Percentiles rank a stretch among this genome's conserved stretches.
phyloP scores from a whole-genome alignment of 2,797 vertebrate species.

The Notolabrus celidotus region DNA sequence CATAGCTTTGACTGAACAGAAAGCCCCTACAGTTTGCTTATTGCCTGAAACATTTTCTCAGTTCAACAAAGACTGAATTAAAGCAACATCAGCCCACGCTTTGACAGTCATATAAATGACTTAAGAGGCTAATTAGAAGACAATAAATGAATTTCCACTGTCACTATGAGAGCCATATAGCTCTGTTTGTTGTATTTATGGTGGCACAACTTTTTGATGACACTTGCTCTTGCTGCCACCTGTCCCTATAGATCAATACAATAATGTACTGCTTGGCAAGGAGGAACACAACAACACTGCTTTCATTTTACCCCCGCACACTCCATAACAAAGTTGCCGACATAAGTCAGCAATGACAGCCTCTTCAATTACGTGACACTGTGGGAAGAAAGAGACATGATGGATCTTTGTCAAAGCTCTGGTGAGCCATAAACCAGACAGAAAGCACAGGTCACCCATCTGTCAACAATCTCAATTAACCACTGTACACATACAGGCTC shows the following conservation, averaged over 20 bases:
- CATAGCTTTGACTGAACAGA: too few species aligned
- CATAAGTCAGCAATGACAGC: conserved; percentile 78
- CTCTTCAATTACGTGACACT: conserved; percentile 75
- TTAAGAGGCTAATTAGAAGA: conserved; percentile 64
- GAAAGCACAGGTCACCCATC: conserved; percentile 58
- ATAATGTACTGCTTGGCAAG: conserved; percentile 45
- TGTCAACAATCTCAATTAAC: conserved; percentile 76
- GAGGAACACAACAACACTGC: conserved; percentile 21
- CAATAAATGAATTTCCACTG: conserved; percentile 51
- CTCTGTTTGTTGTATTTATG: conserved; percentile 30
- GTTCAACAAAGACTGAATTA: conserved; percentile 62
- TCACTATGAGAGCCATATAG: conserved; percentile 27
- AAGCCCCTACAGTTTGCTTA: conserved; percentile 20
- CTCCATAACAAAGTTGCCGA: conserved; percentile 68
- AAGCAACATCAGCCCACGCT: conserved; percentile 54
- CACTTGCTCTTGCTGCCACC: conserved; percentile 50
- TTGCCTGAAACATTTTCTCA: conserved; percentile 45
- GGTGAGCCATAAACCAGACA: conserved; percentile 49
- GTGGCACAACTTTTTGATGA: conserved; percentile 49
- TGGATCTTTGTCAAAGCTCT: conserved; percentile 70
- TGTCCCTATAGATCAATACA: conserved; percentile 65
- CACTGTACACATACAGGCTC: conserved; percentile 49
- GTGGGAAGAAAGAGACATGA: conserved; percentile 67
- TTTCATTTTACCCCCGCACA: conserved; percentile 61
- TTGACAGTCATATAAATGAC: conserved; percentile 56